Base-by-base conservation (phyloP, 1,140 invertebrate genomes). In the Panagrolaimus sp. region DNA sequence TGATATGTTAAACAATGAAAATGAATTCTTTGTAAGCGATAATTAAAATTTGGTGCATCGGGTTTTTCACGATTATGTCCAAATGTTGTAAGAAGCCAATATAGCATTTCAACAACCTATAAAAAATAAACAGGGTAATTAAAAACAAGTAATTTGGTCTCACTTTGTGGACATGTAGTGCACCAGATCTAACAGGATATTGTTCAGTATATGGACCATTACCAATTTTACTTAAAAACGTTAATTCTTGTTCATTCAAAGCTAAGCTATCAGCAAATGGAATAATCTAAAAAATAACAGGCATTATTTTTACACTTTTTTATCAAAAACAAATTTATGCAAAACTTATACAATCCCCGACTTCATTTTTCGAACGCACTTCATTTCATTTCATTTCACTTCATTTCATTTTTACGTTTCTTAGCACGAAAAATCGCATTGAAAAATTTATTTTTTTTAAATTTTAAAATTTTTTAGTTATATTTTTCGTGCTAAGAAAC, bases 1-100 rank as follows among this genome's bases (percentile, higher is more conserved):
- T 86, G 85, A 71, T 83, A 86, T 11, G 84, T 85, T n/a, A 86
- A 75, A 16, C 82, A 86, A 69, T 86, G 85, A 68, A 86, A 86
- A 73, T 86, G 85, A 44, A 86, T 82, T 62, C 85, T 72, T 7
- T 85, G 84, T 16, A 86, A 77, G 44, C 83, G 74, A 46, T 82
- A 78, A 31, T 78, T 75, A 57, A 69, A 72, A 62, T 74, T 82
- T 62, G 75, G 78, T 5, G 80, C 79, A 4, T 76, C 72, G 13
- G 77, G 79, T 31, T 79, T 78, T 14, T 72, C 78, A 20, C 74
- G 68, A 63, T 81, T 71, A 66, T 82, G 74, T 9, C 85, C 85
- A 72, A 78, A 85, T 16, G 71, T 84, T 31, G 78, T 73, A 31
- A 86, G 66, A 9, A 85, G 57, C 84, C 85, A 86, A 48, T 83